Conservation (phyloP, 30 jellyfish, hydroid and myxozoan species). For the Rhopilema esculentum region DNA sequence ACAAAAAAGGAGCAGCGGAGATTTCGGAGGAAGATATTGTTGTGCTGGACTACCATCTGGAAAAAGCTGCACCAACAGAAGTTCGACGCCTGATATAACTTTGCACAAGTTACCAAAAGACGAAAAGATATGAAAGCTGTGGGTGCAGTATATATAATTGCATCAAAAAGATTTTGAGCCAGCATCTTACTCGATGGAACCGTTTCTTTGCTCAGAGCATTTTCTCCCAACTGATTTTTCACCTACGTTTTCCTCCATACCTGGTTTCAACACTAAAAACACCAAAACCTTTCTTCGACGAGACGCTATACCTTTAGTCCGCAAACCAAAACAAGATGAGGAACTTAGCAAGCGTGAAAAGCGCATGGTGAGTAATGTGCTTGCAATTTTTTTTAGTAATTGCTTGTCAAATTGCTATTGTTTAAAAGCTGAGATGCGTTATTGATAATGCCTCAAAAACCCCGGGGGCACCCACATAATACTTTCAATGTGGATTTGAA, state of each 20-base stretch:
- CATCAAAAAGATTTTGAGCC: conserved; percentile 14
- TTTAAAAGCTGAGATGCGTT: not conserved
- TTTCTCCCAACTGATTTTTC: conserved; percentile 11
- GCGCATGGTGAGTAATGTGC: not conserved
- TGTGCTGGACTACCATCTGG: conserved; percentile 25
- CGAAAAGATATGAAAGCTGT: not conserved
- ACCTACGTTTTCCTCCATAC: conserved; percentile 4
- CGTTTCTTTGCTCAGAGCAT: conserved; percentile 36
- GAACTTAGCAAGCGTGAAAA: conserved; percentile 2
- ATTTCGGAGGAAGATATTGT: conserved; percentile 30
- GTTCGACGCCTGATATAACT: conserved; percentile 12
- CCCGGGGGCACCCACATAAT: not conserved
- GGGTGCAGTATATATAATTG: conserved; percentile 9
- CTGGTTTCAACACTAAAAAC: conserved; percentile 8
- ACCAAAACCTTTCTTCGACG: conserved; percentile 10
- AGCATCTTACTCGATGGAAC: not conserved
- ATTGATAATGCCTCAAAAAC: not conserved
- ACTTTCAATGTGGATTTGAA: not conserved
- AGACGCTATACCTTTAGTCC: conserved; percentile 7
- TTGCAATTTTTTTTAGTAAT: not conserved
- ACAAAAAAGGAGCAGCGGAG: not conserved
- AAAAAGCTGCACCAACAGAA: conserved; percentile 18
- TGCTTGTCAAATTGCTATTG: not conserved
- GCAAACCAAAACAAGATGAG: conserved; percentile 17
- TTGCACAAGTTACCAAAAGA: conserved; percentile 15